A percentile compares a stretch with the other conserved stretches of the same genome.
Conservation (phyloP, 2,113 vertebrate genomes). For the Stigmatopora nigra region DNA sequence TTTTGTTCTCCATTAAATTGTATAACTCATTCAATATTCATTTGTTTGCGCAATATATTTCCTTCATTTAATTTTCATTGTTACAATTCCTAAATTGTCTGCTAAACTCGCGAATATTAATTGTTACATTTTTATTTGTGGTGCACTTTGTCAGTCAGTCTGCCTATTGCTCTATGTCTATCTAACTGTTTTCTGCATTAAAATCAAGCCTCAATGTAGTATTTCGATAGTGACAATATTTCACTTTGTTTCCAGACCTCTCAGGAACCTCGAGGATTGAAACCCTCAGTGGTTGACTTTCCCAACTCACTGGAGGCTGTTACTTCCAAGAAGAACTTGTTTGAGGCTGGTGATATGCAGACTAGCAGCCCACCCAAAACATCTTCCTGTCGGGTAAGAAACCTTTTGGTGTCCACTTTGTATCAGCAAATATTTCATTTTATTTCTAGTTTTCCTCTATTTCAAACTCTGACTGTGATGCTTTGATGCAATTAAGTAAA, state of each 20-base stretch:
- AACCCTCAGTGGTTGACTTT: constrained; percentile 72
- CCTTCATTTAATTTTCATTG: no score
- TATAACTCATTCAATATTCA: no score
- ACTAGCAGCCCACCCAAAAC: constrained; percentile 59
- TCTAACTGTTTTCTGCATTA: not conserved
- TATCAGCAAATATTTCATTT: not conserved
- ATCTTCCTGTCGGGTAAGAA: constrained; percentile 70
- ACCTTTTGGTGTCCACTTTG: not conserved
- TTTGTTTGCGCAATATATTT: no score
- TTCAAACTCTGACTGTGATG: not conserved
- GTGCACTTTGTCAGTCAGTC: no score
- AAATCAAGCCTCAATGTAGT: not conserved
- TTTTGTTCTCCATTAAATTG: no score
- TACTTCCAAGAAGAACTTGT: constrained; percentile 80
- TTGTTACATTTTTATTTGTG: no score
- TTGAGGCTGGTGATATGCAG: constrained; percentile 83
- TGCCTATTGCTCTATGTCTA: no score
- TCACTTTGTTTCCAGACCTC: constrained; percentile 63
- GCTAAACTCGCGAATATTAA: no score
- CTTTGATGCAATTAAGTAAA: not conserved
- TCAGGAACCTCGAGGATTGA: constrained; percentile 60
- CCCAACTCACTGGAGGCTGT: constrained; percentile 73
- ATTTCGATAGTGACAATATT: not conserved
- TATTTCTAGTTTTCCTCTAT: no score
- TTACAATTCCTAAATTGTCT: no score